Conservation (phyloP, 2,797 vertebrate species). For the Champsocephalus gunnari region DNA sequence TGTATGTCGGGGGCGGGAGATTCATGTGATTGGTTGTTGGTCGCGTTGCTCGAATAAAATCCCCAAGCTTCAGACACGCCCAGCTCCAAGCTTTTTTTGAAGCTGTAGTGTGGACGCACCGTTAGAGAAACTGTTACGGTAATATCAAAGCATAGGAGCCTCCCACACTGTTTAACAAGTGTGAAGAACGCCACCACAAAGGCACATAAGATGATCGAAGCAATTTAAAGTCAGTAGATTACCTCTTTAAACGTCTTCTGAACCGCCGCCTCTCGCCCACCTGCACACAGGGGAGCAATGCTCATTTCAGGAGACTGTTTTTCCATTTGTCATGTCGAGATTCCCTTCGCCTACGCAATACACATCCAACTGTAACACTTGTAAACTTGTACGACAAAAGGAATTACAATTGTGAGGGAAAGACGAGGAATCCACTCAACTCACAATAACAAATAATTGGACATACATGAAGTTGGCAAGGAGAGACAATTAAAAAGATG, state of each 20-base stretch:
- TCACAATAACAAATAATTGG: slow-evolving; percentile 4
- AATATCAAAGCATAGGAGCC: slow-evolving; percentile 9
- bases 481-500: background rate
- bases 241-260: slow-evolving; percentile 42
- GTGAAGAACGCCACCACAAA: background rate
- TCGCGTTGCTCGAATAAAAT: too few relatives aligned
- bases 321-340: slow-evolving; percentile 32
- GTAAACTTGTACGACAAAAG: background rate
- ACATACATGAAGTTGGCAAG: background rate
- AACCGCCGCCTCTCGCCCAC: slow-evolving; percentile 45
- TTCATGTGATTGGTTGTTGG: too few relatives aligned
- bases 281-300: slow-evolving; percentile 13
- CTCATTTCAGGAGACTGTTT: slow-evolving; percentile 7
- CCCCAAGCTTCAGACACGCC: too few relatives aligned
- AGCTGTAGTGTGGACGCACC: too few relatives aligned
- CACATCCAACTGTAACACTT: slow-evolving; percentile 9
- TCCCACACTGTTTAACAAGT: slow-evolving; percentile 22
- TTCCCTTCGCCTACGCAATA: slow-evolving; percentile 23
- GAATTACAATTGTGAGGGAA: background rate
- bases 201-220: slow-evolving; percentile 1
- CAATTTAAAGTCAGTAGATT: slow-evolving; percentile 1
- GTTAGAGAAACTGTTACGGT: background rate
- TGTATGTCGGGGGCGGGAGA: too few relatives aligned
- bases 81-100: too few relatives aligned
- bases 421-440: too few relatives aligned